Evolutionary conservation across 2,113 vertebrate genomes (phyloP), one percentile per base, ranked within the genome.

Genomic region (Muntiacus reevesi): DNA sequence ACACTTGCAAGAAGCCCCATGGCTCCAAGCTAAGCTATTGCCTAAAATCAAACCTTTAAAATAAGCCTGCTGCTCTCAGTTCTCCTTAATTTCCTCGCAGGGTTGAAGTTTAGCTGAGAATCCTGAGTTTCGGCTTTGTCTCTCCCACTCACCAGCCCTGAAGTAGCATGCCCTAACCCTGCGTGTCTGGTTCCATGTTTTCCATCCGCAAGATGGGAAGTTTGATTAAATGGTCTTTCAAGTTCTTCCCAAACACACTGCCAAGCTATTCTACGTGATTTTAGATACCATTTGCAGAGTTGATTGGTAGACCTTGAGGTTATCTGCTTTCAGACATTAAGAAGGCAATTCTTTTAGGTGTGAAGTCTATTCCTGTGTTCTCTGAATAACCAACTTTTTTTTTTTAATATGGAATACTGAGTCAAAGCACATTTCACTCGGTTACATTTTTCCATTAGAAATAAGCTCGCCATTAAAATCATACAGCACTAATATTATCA

Each of bases 401-500:
- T 47, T 10, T 45, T 59, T 78, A 52, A 43, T 30, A 60, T 59
- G 40, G 36, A 84, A 91, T 28, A 88, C 6, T 27, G 45, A 93
- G 19, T 40, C 64, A 95, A 96, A 50, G 47, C 60, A 91, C 40
- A 62, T 62, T 95, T 92, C 36, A 76, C 30, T 25, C 19, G 36
- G 19, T 83, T 94, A 57, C 40, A 79, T 67, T 94, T 97, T 95
- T 76, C 76, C 83, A 33, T 47, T 13, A 95, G 78, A 97, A 97
- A 91, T 93, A 91, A 0, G n/a, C 30, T 79, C 40, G 45, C 85
- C 71, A 94, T 87, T 95, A 97, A 97, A 97, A 97, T 71, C 91
- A 94, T 23, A 97, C 57, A 97, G 55, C 47, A 93, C n/a, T 50
- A 84, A 74, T 81, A 94, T 47, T 76, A 96, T 50, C 89, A 97